Conservation (phyloP, 2,797 vertebrate species). For the Knipowitschia caucasica region DNA sequence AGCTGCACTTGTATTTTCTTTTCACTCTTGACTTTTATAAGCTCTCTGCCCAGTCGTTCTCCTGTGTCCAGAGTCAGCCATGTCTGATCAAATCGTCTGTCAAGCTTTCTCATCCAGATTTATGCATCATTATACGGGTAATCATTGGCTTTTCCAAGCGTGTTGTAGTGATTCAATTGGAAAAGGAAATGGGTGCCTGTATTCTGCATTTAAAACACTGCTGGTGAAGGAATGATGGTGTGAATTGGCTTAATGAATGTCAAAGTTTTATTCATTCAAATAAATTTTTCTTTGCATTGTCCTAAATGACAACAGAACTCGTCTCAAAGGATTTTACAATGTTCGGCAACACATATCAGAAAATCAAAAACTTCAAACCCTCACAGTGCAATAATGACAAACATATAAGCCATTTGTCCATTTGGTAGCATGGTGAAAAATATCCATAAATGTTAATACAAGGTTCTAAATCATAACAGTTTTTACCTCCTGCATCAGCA, state of each 20-base stretch:
- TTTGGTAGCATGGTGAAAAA: too few species aligned
- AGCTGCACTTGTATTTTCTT: constrained; percentile 9
- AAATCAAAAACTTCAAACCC: too few species aligned
- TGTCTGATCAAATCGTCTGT: constrained; percentile 4
- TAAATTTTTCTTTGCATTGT: too few species aligned
- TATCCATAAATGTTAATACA: too few species aligned
- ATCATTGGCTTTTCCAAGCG: constrained; percentile 14
- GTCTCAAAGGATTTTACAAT: too few species aligned
- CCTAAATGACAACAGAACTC: too few species aligned
- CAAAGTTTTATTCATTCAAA: too few species aligned
- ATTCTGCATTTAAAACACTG: neutral
- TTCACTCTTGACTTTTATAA: neutral
- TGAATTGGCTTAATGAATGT: constrained; percentile 4
- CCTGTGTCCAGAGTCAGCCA: neutral
- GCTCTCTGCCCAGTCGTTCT: neutral
- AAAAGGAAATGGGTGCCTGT: neutral
- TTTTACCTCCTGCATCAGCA: too few species aligned
- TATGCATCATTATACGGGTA: constrained; percentile 14
- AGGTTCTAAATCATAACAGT: too few species aligned
- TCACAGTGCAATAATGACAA: too few species aligned
- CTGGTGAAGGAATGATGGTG: neutral
- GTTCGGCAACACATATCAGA: too few species aligned
- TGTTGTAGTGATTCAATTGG: constrained; percentile 12
- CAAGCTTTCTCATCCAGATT: constrained; percentile 6
- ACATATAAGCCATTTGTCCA: too few species aligned